Base-by-base conservation (phyloP, 64 coral and sea anemone genomes). In the Acropora yongei region DNA sequence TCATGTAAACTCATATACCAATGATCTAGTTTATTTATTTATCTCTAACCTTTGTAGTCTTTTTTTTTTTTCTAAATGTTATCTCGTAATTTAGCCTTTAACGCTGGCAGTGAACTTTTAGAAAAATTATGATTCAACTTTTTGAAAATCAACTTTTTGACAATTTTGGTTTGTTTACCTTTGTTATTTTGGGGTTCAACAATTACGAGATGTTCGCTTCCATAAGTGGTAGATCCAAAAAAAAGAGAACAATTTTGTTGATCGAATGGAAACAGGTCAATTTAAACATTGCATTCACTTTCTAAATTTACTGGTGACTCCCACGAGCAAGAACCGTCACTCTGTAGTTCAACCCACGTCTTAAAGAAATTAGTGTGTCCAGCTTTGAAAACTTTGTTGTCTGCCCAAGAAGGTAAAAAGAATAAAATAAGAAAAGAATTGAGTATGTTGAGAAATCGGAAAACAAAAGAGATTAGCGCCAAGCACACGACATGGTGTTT, bases 331-430 rank as follows among this genome's bases (percentile, higher is more conserved):
- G 11, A 42, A 5, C 95, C 95, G 51, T 44, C 90, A 41, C 80
- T 96, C 66, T 96, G 40, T 0, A 96, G 74, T 7, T 86, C 67
- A 2, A 86, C 74, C 47, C 83, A 89, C 4, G 80, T 96, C 90
- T 96, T 96, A 61, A 89, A 96, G 47, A 93, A 78, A 76, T 96
- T 87, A 10, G 78, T 86, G 17, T 87, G 83, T 7, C 95, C 95
- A 19, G 95, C 78, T 60, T 89, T 86, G 6, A 55, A 48, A 40
- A 80, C 69, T 20, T 84, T 49, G 8, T 89, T 81, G 41, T 96
- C 90, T 0, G 86, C 90, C 68, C 95, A 93, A 80, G 39, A 80
- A 57, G 57, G 44, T 7, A 30, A 20, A n/a, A 48, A 40, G 13
- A 45, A 19, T 16, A 5, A 71, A 71, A 14, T 63, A 30, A 30